Evolutionary conservation across 1,140 invertebrate species (phyloP).

Genomic region (Tribolium castaneum): DNA sequence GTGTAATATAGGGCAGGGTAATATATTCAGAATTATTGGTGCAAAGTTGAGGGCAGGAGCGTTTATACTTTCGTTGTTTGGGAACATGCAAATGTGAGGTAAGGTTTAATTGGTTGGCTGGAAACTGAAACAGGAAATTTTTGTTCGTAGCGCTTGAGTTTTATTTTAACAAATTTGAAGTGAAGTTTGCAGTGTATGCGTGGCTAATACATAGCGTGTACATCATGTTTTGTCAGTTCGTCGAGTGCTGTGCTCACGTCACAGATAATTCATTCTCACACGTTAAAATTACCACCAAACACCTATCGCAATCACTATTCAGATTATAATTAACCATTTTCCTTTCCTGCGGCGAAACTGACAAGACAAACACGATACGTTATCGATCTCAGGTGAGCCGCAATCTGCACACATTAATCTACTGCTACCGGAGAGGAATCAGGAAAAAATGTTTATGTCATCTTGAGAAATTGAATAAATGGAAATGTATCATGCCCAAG

Average conservation of each 20-base stretch:
- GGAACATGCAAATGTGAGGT: constrained; percentile 18
- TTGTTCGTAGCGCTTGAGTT: neutral
- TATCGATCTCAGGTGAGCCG: constrained; percentile 37
- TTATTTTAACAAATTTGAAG: constrained; percentile 19
- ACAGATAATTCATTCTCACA: constrained; percentile 43
- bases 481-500: constrained; percentile 38
- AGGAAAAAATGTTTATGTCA: constrained; percentile 32
- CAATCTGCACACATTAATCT: constrained; percentile 41
- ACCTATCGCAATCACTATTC: constrained; percentile 19
- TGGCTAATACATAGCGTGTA: constrained; percentile 34
- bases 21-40: constrained; percentile 34
- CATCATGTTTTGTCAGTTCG: constrained; percentile 42
- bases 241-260: constrained; percentile 28
- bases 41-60: constrained; percentile 10
- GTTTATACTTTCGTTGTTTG: constrained; percentile 10
- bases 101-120: constrained; percentile 17
- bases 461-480: constrained; percentile 43
- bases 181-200: constrained; percentile 14
- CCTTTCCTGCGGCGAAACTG: constrained; percentile 33
- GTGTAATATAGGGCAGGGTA: constrained; percentile 7
- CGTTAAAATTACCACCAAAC: constrained; percentile 34
- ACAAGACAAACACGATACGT: constrained; percentile 30
- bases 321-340: constrained; percentile 45
- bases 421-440: constrained; percentile 16
- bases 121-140: constrained; percentile 27